Evolutionary conservation across 2,113 vertebrate species (phyloP).

Genomic region (Oenanthe oenanthe): DNA sequence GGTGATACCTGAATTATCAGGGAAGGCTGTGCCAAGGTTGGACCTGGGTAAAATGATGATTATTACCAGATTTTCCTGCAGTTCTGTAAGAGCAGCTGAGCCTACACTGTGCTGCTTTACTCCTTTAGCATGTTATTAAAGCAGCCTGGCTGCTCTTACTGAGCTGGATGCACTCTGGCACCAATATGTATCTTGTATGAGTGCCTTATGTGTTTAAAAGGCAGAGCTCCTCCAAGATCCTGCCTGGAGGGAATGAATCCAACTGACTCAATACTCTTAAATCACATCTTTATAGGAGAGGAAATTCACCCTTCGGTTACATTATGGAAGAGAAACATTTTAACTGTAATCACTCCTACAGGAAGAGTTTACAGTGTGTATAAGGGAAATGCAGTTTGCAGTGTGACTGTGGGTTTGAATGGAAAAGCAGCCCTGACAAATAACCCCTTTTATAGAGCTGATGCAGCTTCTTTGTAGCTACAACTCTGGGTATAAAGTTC

Average conservation of each 20-base stretch:
- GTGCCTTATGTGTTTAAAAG: background rate
- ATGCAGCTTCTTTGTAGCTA: background rate
- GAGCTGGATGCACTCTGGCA: background rate
- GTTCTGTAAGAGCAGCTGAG: background rate
- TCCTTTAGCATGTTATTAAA: background rate
- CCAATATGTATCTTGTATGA: background rate
- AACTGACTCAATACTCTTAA: background rate
- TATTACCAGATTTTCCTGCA: background rate
- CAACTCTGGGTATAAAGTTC: background rate
- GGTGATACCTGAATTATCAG: accelerated
- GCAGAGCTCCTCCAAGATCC: background rate
- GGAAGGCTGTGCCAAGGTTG: background rate
- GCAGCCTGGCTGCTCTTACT: background rate
- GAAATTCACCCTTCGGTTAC: background rate
- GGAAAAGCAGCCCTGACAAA: background rate
- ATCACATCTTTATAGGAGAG: background rate
- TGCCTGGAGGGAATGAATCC: background rate
- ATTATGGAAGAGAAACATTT: background rate
- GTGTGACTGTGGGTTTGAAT: background rate
- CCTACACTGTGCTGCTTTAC: background rate
- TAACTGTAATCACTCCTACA: background rate
- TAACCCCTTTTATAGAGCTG: background rate
- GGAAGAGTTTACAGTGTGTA: background rate
- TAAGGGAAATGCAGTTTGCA: background rate
- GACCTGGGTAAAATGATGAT: background rate